Conservation (phyloP, 2,797 vertebrate species). For the Muscicapa striata region DNA sequence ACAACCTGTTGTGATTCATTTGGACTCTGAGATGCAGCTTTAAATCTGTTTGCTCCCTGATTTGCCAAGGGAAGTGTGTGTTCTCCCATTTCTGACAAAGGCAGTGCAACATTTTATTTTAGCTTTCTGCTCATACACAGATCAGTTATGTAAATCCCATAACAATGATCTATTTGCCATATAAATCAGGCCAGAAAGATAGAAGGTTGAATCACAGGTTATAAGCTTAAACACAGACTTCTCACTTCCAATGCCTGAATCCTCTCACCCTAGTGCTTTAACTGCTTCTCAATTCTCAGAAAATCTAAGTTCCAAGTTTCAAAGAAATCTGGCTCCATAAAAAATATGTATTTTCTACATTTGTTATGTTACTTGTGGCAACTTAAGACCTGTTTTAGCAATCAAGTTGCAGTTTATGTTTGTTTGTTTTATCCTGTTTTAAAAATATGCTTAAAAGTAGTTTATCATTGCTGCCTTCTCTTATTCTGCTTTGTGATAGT, state of each 20-base stretch:
- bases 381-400: not conserved
- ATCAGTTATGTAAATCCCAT: conserved; percentile 27
- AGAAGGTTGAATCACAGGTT: not conserved
- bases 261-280: not conserved
- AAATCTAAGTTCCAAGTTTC: not conserved
- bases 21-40: not conserved
- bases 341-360: fast-evolving
- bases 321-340: not conserved
- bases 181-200: not conserved
- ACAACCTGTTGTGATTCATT: conserved; percentile 33
- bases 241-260: not conserved
- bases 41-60: conserved; percentile 12
- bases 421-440: not conserved
- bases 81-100: conserved; percentile 3
- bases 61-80: not conserved
- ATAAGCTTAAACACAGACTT: not conserved
- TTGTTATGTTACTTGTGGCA: not conserved
- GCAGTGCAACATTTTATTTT: not conserved
- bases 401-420: not conserved
- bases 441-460: not conserved
- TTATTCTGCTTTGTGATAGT: not conserved
- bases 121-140: not conserved
- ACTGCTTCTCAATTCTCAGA: not conserved
- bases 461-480: not conserved
- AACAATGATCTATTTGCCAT: conserved; percentile 19